phyloP scores from a whole-genome alignment of 2,888 invertebrate genomes.

The Nematopogon swammerdamellus region DNA sequence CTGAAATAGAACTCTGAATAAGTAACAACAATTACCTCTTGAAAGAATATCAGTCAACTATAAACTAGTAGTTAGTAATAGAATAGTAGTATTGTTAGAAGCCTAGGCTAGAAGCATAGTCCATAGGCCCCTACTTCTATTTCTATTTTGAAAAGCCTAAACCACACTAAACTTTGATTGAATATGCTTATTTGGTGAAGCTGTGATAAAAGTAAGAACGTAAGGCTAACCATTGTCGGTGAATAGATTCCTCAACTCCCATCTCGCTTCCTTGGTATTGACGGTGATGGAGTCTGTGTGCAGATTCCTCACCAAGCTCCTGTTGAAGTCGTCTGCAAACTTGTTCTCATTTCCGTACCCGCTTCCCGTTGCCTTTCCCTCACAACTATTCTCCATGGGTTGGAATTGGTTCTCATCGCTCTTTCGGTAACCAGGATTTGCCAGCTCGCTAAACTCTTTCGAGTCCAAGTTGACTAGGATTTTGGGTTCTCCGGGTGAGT shows the following conservation, averaged over 20 bases:
- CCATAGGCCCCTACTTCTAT: no score
- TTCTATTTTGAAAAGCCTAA: no score
- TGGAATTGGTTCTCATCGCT: constrained; percentile 28
- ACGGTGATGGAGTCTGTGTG: constrained; percentile 62
- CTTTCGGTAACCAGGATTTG: constrained; percentile 21
- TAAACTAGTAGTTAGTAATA: no score
- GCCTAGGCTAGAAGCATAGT: no score
- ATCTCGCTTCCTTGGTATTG: constrained; percentile 67
- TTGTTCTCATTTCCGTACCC: constrained; percentile 25
- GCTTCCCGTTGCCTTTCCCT: constrained; percentile 34
- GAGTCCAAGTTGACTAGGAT: constrained; percentile 46
- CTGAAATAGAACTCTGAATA: no score
- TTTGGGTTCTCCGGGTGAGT: constrained; percentile 48
- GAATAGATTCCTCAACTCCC: constrained; percentile 62
- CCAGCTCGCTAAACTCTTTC: constrained; percentile 42
- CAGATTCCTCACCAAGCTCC: constrained; percentile 47
- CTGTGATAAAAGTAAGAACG: no score
- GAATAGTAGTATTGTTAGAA: no score
- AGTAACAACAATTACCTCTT: no score
- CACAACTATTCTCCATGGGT: constrained; percentile 17
- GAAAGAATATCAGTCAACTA: no score
- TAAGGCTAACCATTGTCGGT: constrained; percentile 48
- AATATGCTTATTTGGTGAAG: no score
- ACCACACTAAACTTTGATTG: no score
- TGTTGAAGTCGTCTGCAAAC: constrained; percentile 46